Conservation (phyloP, 2,888 invertebrate genomes). For the Tetanocera ferruginea region DNA sequence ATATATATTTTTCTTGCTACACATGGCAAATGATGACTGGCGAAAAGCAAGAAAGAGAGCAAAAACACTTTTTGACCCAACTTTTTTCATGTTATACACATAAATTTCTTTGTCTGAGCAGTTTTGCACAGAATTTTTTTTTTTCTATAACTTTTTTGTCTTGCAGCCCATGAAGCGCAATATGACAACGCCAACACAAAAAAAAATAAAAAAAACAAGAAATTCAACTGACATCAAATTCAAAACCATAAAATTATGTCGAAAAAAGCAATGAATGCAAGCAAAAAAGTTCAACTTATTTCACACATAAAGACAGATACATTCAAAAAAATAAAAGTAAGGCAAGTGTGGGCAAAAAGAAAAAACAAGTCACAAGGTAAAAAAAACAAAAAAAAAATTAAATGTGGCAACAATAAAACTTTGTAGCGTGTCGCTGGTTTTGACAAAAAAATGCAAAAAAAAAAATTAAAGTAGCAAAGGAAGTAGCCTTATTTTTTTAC, state of each 20-base stretch:
- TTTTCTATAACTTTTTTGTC: too few relatives aligned
- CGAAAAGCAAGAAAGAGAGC: too few relatives aligned
- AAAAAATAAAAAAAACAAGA: background rate
- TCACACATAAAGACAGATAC: slow-evolving; percentile 35
- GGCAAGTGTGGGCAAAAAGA: background rate
- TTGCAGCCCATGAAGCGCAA: too few relatives aligned
- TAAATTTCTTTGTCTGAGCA: too few relatives aligned
- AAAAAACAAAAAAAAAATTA: slow-evolving; percentile 15
- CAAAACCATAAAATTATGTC: background rate
- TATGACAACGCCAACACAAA: background rate
- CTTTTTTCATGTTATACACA: too few relatives aligned
- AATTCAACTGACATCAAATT: background rate
- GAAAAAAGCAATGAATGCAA: background rate
- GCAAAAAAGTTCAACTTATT: slow-evolving; percentile 22
- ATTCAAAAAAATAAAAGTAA: slow-evolving; percentile 27
- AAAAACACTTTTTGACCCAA: too few relatives aligned
- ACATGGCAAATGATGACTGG: too few relatives aligned
- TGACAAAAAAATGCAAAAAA: background rate
- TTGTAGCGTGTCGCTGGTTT: background rate
- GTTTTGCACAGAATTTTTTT: too few relatives aligned
- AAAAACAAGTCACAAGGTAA: background rate
- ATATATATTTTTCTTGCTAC: too few relatives aligned
- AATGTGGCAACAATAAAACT: slow-evolving; percentile 20
- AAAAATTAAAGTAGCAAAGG: background rate
- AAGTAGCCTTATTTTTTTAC: slow-evolving; percentile 31